Evolutionary conservation across 1,140 invertebrate genomes (phyloP).

Genomic region (Eriosoma lanigerum): DNA sequence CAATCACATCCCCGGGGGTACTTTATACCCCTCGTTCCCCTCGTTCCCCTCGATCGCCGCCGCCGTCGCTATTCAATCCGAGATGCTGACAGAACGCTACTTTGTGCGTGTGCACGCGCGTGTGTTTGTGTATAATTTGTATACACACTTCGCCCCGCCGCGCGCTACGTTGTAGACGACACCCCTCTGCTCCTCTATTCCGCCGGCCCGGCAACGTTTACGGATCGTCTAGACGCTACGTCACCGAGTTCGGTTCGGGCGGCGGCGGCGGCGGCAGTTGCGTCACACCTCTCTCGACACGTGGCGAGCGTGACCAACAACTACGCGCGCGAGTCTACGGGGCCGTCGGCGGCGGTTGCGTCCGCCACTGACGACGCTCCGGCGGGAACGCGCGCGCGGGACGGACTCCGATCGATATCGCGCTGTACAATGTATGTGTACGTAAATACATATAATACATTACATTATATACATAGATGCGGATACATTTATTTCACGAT

Average conservation of each 20-base stretch:
- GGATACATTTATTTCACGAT: too few relatives aligned
- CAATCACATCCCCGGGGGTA: constrained; percentile 45
- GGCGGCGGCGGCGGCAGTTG: constrained; percentile 19
- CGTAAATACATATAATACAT: neutral
- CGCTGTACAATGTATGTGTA: neutral
- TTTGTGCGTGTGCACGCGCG: neutral
- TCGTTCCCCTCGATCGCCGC: neutral
- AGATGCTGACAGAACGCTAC: neutral
- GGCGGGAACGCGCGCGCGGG: too few relatives aligned
- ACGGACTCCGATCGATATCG: constrained; percentile 5
- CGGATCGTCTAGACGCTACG: constrained; percentile 47
- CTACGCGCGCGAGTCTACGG: neutral
- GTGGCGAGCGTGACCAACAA: constrained; percentile 45
- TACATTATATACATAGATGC: neutral
- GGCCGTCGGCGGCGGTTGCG: neutral
- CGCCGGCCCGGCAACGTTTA: constrained; percentile 1
- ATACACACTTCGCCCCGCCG: neutral
- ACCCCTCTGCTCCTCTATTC: neutral
- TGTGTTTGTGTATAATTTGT: neutral
- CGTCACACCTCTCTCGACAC: constrained; percentile 42
- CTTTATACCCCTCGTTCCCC: constrained; percentile 10
- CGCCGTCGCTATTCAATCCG: neutral
- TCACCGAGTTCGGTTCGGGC: constrained; percentile 29
- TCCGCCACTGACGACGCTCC: neutral
- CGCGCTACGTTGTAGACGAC: neutral